Percentiles rank a stretch among this genome's conserved stretches.
phyloP scores from a whole-genome alignment of 1,140 invertebrate species.

The Papilio aristodemus region DNA sequence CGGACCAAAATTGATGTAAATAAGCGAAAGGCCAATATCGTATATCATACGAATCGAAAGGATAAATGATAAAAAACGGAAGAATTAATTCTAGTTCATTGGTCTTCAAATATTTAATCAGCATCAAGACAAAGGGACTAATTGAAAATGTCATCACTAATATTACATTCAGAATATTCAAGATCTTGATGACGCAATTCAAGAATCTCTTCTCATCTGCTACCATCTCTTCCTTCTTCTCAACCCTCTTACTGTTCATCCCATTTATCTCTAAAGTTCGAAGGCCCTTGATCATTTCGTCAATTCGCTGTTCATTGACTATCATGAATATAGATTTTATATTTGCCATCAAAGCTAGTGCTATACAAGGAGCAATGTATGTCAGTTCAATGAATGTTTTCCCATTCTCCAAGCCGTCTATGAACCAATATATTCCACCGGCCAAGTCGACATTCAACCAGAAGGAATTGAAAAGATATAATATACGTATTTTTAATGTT shows the following conservation, averaged over 20 bases:
- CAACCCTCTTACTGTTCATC: neutral
- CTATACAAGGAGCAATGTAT: constrained; percentile 46
- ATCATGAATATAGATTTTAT: constrained; percentile 41
- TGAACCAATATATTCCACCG: constrained; percentile 40
- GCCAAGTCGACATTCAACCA: constrained; percentile 42
- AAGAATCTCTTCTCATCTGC: constrained; percentile 40
- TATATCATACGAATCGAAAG: constrained; percentile 43
- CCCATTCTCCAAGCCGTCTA: constrained; percentile 38
- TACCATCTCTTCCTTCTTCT: constrained; percentile 31
- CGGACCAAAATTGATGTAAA: constrained; percentile 42
- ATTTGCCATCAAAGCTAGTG: constrained; percentile 41
- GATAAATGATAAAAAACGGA: constrained; percentile 43
- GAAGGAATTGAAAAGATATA: constrained; percentile 46
- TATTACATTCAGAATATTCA: constrained; percentile 38
- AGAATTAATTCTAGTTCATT: constrained; percentile 36
- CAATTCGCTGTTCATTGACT: constrained; percentile 41
- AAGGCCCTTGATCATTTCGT: constrained; percentile 40
- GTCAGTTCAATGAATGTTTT: constrained; percentile 45
- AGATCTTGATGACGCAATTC: constrained; percentile 36
- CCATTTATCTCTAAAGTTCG: constrained; percentile 33
- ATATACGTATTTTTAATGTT: constrained; percentile 37
- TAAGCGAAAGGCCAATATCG: constrained; percentile 44
- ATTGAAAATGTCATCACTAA: constrained; percentile 38
- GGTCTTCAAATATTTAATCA: constrained; percentile 39
- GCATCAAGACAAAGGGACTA: constrained; percentile 38